phyloP scores from a whole-genome alignment of 2,888 invertebrate species.

The Acleris holmiana region DNA sequence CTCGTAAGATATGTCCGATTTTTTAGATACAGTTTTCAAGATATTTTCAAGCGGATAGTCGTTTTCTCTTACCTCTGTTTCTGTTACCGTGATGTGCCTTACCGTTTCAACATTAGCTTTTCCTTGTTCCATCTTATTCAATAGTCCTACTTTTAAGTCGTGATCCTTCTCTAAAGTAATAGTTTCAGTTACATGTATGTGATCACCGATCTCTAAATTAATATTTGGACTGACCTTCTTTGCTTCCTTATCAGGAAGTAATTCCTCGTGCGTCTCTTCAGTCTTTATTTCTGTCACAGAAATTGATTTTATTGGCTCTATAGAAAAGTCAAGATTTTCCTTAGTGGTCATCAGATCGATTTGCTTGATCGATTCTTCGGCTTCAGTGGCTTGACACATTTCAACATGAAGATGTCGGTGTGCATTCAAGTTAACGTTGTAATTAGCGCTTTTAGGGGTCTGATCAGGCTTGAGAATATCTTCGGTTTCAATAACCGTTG shows the following conservation, averaged over 20 bases:
- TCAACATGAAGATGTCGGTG: conserved; percentile 59
- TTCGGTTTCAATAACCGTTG: conserved; percentile 60
- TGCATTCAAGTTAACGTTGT: conserved; percentile 51
- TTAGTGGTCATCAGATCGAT: conserved; percentile 40
- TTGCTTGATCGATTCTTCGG: conserved; percentile 49
- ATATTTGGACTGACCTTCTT: conserved; percentile 46
- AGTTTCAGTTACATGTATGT: conserved; percentile 49
- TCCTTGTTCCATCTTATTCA: conserved; percentile 50
- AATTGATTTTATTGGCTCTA: conserved; percentile 56
- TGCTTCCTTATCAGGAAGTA: conserved; percentile 42
- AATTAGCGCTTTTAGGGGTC: conserved; percentile 47
- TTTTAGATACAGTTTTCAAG: conserved; percentile 41
- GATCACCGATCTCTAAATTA: conserved; percentile 57
- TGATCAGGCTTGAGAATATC: conserved; percentile 45
- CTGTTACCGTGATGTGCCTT: conserved; percentile 82
- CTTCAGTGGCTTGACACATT: conserved; percentile 54
- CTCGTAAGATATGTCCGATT: conserved; percentile 50
- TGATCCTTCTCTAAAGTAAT: conserved; percentile 57
- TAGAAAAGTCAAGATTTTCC: conserved; percentile 47
- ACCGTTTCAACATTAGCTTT: conserved; percentile 55
- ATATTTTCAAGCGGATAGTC: conserved; percentile 56
- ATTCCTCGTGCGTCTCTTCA: conserved; percentile 66
- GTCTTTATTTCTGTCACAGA: conserved; percentile 74
- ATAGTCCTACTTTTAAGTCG: conserved; percentile 38
- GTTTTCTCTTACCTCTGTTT: conserved; percentile 76